Conservation (phyloP, 2,888 invertebrate genomes). For the Saturnia japonica region DNA sequence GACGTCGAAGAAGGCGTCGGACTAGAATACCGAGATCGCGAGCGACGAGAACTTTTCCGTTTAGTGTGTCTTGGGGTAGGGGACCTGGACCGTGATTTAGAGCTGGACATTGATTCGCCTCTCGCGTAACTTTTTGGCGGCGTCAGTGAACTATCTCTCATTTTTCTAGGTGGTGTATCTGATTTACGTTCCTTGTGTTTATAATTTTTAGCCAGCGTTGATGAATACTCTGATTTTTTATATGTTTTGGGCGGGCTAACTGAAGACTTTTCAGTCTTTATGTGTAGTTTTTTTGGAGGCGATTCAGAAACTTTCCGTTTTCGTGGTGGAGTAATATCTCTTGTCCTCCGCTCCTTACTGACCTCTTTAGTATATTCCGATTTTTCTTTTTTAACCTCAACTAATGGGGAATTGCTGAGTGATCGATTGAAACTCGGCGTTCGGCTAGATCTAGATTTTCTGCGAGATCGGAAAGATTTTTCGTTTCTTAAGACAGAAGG, state of each 20-base stretch:
- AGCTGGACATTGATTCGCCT: slow-evolving; percentile 54
- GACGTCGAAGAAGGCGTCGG: slow-evolving; percentile 46
- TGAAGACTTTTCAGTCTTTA: slow-evolving; percentile 51
- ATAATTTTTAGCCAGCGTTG: slow-evolving; percentile 50
- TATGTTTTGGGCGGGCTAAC: slow-evolving; percentile 53
- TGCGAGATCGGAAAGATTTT: slow-evolving; percentile 43
- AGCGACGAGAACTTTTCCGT: slow-evolving; percentile 39
- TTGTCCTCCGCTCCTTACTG: slow-evolving; percentile 42
- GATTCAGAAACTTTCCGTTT: slow-evolving; percentile 42
- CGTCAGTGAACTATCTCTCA: slow-evolving; percentile 62
- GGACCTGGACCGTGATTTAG: slow-evolving; percentile 56
- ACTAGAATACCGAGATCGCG: slow-evolving; percentile 47
- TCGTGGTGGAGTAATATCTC: slow-evolving; percentile 49
- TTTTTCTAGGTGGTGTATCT: slow-evolving; percentile 48
- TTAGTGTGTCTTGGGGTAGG: slow-evolving; percentile 45
- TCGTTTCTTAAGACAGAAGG: slow-evolving; percentile 48
- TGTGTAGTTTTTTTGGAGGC: slow-evolving; percentile 43
- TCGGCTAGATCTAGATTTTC: slow-evolving; percentile 43
- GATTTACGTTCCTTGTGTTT: slow-evolving; percentile 50
- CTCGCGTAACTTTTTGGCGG: slow-evolving; percentile 71
- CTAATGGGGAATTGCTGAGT: slow-evolving; percentile 45
- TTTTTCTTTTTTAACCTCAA: slow-evolving; percentile 41
- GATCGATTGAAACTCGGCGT: slow-evolving; percentile 42
- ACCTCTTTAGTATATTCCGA: slow-evolving; percentile 48
- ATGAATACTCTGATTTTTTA: slow-evolving; percentile 44